Percentiles rank a stretch among this genome's conserved stretches.
phyloP scores from a whole-genome alignment of 2,888 invertebrate species.

The Ceramica pisi region DNA sequence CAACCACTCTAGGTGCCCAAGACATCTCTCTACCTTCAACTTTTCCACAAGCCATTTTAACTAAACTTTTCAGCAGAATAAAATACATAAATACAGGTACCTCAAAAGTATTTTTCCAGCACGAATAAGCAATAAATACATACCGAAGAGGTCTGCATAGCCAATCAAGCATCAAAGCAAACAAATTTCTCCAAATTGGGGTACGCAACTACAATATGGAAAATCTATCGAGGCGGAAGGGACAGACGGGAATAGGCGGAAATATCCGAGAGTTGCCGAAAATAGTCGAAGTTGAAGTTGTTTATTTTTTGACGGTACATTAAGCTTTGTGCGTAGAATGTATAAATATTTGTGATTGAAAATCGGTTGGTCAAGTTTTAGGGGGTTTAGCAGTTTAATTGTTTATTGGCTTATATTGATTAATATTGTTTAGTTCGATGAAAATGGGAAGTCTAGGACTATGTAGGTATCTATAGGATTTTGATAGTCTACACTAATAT shows the following conservation, averaged over 20 bases:
- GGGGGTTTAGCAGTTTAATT: slow-evolving; percentile 22
- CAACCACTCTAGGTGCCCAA: not conserved
- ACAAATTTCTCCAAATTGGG: slow-evolving; percentile 80
- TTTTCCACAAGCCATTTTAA: not conserved
- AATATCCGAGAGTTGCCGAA: slow-evolving; percentile 55
- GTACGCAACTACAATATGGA: slow-evolving; percentile 76
- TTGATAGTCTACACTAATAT: no score
- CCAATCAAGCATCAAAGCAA: slow-evolving; percentile 80
- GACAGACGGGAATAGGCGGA: slow-evolving; percentile 72
- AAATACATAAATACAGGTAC: slow-evolving; percentile 35
- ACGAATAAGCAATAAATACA: slow-evolving; percentile 57
- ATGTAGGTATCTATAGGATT: no score
- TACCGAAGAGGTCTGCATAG: slow-evolving; percentile 64
- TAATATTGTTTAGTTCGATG: slow-evolving; percentile 25
- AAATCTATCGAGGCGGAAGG: slow-evolving; percentile 81
- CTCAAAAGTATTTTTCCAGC: slow-evolving; percentile 52
- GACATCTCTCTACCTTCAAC: not conserved
- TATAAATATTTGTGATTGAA: slow-evolving; percentile 69
- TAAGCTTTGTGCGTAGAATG: slow-evolving; percentile 71
- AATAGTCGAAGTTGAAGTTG: slow-evolving; percentile 70
- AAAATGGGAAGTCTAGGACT: not conserved
- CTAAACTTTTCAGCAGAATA: not conserved
- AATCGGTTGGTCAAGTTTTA: slow-evolving; percentile 36
- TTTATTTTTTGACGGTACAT: slow-evolving; percentile 77
- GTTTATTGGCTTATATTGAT: slow-evolving; percentile 34